Percentiles rank a stretch among this genome's conserved stretches.
Evolutionary conservation across 2,888 invertebrate species (phyloP).

Genomic region (Slavum lentiscoides): DNA sequence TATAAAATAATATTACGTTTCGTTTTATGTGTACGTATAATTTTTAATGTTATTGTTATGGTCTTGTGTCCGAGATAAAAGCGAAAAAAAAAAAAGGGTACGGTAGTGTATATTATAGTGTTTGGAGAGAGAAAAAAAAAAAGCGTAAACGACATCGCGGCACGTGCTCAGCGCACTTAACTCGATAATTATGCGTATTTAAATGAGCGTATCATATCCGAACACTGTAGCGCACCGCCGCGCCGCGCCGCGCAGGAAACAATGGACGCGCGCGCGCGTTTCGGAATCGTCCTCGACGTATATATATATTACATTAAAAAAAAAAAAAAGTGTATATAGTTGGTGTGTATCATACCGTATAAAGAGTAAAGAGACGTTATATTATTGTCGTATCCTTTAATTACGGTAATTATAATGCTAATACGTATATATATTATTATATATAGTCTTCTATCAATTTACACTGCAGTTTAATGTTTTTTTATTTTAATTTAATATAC

Average conservation of each 20-base stretch:
- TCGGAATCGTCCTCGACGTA: conserved; percentile 23
- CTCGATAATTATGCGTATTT: conserved; percentile 53
- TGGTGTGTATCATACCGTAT: too few species aligned
- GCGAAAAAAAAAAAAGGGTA: conserved; percentile 24
- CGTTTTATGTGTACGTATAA: background rate
- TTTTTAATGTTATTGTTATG: conserved; percentile 48
- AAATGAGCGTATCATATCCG: conserved; percentile 48
- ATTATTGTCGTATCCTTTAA: too few species aligned
- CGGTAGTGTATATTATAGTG: conserved; percentile 10
- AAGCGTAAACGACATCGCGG: conserved; percentile 15
- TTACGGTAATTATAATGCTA: too few species aligned
- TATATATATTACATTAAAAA: background rate
- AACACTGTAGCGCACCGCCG: conserved; percentile 33
- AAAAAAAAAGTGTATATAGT: too few species aligned
- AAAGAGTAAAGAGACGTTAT: too few species aligned
- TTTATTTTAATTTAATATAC: too few species aligned
- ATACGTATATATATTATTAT: too few species aligned
- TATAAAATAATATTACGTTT: background rate
- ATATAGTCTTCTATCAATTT: too few species aligned
- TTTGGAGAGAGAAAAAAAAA: background rate
- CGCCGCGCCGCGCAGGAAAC: conserved; percentile 48
- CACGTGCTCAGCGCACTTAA: conserved; percentile 51
- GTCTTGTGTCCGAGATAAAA: conserved; percentile 49
- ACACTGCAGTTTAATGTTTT: too few species aligned
- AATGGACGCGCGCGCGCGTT: conserved; percentile 29